phyloP scores from a whole-genome alignment of 37 sponge, comb jelly and placozoan species.

The Bolinopsis microptera region DNA sequence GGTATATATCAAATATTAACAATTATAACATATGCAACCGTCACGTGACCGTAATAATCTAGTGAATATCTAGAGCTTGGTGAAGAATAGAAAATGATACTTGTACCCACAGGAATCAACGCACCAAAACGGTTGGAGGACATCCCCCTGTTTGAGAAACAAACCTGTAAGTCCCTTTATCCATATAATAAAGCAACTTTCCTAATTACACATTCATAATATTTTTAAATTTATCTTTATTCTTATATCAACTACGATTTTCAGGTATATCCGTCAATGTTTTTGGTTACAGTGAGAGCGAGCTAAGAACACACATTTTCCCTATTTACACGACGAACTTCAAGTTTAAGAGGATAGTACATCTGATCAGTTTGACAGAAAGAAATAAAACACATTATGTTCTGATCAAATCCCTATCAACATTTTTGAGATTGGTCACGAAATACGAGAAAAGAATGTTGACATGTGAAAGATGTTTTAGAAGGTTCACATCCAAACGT shows the following conservation, averaged over 20 bases:
- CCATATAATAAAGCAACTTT: too few species aligned
- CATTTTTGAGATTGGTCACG: not conserved
- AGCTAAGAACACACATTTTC: not conserved
- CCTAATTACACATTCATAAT: too few species aligned
- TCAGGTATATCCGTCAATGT: not conserved
- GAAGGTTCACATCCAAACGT: not conserved
- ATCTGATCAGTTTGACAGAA: not conserved
- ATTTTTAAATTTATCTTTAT: too few species aligned
- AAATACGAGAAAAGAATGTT: not conserved
- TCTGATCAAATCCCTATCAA: not conserved
- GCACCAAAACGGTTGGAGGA: not conserved
- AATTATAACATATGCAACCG: too few species aligned
- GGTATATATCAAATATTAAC: too few species aligned
- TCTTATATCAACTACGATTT: too few species aligned
- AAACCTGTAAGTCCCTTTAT: too few species aligned
- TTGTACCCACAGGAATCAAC: not conserved
- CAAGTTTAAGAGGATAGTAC: not conserved
- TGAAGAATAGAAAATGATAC: too few species aligned
- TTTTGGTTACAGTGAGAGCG: not conserved
- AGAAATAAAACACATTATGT: not conserved
- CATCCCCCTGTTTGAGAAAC: constrained; percentile 24
- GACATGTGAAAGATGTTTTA: not conserved
- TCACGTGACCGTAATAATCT: too few species aligned
- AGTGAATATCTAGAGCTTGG: too few species aligned
- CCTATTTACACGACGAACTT: not conserved